phyloP scores from a whole-genome alignment of 2,797 vertebrate genomes.

The Cynopterus sphinx region DNA sequence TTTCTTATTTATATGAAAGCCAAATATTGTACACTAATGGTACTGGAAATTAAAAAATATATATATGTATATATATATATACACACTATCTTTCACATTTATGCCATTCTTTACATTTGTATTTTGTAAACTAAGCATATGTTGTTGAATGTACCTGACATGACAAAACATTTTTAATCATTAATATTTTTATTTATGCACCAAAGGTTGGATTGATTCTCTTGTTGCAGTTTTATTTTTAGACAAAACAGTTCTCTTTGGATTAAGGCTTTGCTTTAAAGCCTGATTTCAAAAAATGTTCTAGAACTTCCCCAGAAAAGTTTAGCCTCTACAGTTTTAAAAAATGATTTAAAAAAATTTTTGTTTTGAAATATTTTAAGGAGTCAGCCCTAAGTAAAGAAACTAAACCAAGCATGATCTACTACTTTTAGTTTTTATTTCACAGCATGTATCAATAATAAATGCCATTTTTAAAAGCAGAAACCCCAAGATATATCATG shows the following conservation, averaged over 20 bases:
- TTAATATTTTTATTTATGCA: slow-evolving; percentile 27
- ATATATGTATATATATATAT: not conserved
- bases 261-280: slow-evolving; percentile 48
- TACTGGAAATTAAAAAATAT: slow-evolving; percentile 14
- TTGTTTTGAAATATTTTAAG: slow-evolving; percentile 57
- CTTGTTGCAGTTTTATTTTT: slow-evolving; percentile 47
- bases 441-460: slow-evolving; percentile 1
- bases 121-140: not conserved
- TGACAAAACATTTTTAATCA: slow-evolving; percentile 48
- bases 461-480: slow-evolving; percentile 61
- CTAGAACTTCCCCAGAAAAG: slow-evolving; percentile 39
- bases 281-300: not conserved
- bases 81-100: not conserved
- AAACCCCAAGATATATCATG: not conserved
- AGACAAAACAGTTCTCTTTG: slow-evolving; percentile 19
- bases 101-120: slow-evolving; percentile 17
- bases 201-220: not conserved
- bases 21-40: slow-evolving; percentile 10
- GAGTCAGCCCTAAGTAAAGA: slow-evolving; percentile 49
- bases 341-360: not conserved
- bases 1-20: slow-evolving; percentile 42
- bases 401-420: slow-evolving; percentile 34
- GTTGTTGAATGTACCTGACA: slow-evolving; percentile 20
- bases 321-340: slow-evolving; percentile 13
- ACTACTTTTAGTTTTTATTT: slow-evolving; percentile 58